Percentiles rank a stretch among this genome's conserved stretches.
These are phyloP conservation scores for Trochalopteron elliotii DNA, from an alignment of 2,113 vertebrate genomes.

Conservation along the genomic window DNA sequence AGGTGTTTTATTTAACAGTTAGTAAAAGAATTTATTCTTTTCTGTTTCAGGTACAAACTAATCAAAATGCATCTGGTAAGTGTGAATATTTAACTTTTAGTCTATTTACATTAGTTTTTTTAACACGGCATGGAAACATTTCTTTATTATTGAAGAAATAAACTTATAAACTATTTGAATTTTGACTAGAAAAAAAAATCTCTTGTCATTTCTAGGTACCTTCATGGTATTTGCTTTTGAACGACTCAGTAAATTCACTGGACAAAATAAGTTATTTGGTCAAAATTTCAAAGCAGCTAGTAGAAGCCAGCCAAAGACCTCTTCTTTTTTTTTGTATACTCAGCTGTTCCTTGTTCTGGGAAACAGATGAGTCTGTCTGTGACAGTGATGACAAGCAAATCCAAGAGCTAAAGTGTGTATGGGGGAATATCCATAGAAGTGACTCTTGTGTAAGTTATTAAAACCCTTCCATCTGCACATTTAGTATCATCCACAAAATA, in stretches of 20 bases:
- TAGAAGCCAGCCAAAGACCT: neutral
- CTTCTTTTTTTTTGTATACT: neutral
- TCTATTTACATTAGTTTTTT: neutral
- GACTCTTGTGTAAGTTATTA: neutral
- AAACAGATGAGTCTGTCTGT: neutral
- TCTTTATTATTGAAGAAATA: neutral
- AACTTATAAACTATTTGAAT: neutral
- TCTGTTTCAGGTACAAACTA: conserved; percentile 84
- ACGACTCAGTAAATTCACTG: neutral
- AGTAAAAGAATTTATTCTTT: conserved; percentile 2
- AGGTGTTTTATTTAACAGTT: neutral
- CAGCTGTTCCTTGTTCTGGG: neutral
- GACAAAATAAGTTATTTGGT: neutral
- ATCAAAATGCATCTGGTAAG: conserved; percentile 91
- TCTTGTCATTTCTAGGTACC: neutral
- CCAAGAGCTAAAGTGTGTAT: neutral
- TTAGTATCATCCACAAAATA: neutral
- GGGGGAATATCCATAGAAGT: neutral
- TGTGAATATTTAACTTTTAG: conserved; percentile 68
- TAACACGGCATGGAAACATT: neutral
- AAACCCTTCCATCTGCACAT: neutral
- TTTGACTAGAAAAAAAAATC: neutral
- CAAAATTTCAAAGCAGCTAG: neutral
- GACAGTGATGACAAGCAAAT: neutral
- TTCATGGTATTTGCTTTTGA: neutral